phyloP scores from a whole-genome alignment of 2,797 vertebrate species.

The Yasuhikotakia modesta region DNA sequence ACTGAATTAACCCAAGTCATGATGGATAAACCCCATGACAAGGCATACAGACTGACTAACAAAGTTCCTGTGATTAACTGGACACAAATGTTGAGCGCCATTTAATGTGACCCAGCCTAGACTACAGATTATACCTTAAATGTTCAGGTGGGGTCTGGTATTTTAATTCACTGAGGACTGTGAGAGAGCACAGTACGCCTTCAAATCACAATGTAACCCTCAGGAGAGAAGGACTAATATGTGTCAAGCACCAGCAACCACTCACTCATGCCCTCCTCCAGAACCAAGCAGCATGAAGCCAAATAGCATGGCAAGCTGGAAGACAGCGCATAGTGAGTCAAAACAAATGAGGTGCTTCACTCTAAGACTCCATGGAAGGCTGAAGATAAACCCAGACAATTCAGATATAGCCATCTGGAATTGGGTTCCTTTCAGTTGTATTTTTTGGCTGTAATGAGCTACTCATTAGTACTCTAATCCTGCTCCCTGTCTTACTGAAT shows the following conservation, averaged over 20 bases:
- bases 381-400: conserved; percentile 40
- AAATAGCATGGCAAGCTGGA: conserved; percentile 46
- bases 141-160: conserved; percentile 5
- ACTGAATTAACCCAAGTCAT: conserved; percentile 6
- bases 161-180: conserved; percentile 1
- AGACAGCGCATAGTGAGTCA: conserved; percentile 42
- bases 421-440: neutral
- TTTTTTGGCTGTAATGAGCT: conserved; percentile 27
- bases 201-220: conserved; percentile 38
- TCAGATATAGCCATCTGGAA: conserved; percentile 38
- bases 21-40: conserved; percentile 1
- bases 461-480: conserved; percentile 28
- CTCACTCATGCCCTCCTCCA: conserved; percentile 54
- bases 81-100: neutral
- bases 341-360: conserved; percentile 52
- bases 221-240: conserved; percentile 50
- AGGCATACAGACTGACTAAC: neutral
- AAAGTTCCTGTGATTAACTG: neutral
- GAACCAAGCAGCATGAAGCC: conserved; percentile 47
- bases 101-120: conserved; percentile 26
- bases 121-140: conserved; percentile 11
- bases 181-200: conserved; percentile 41
- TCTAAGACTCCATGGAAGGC: conserved; percentile 38
- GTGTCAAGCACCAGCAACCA: conserved; percentile 51
- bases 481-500: conserved; percentile 9